These are phyloP conservation scores for Rotaria socialis DNA, from an alignment of 2,888 invertebrate genomes.

Conservation along the genomic window DNA sequence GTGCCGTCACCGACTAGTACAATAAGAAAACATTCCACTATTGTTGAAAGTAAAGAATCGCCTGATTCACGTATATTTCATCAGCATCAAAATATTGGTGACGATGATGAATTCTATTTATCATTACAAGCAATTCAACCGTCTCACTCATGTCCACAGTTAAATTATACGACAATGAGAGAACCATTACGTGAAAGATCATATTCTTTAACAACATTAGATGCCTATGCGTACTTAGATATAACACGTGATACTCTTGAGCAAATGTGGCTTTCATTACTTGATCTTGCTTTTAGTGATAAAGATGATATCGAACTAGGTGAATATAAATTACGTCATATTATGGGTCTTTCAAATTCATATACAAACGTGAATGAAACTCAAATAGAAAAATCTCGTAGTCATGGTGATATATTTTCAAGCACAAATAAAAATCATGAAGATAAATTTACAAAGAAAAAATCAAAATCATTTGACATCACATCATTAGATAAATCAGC, in stretches of 20 bases:
- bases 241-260: slow-evolving; percentile 27
- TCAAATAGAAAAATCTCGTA: neutral
- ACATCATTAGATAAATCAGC: neutral
- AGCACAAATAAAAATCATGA: neutral
- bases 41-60: neutral
- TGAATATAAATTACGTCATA: slow-evolving; percentile 28
- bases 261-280: slow-evolving; percentile 28
- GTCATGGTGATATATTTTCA: slow-evolving; percentile 12
- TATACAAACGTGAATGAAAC: slow-evolving; percentile 4
- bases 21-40: neutral
- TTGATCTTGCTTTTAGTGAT: slow-evolving; percentile 12
- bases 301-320: slow-evolving; percentile 17
- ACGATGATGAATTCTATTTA: slow-evolving; percentile 16
- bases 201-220: neutral
- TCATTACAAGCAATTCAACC: neutral
- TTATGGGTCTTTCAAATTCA: neutral
- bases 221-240: neutral
- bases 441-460: neutral
- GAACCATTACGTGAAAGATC: neutral
- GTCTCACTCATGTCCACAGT: neutral
- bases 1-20: neutral
- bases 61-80: neutral
- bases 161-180: neutral
- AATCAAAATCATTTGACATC: neutral
- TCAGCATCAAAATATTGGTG: neutral